phyloP scores from a whole-genome alignment of 2,113 vertebrate species.

The Poicephalus gulielmi region DNA sequence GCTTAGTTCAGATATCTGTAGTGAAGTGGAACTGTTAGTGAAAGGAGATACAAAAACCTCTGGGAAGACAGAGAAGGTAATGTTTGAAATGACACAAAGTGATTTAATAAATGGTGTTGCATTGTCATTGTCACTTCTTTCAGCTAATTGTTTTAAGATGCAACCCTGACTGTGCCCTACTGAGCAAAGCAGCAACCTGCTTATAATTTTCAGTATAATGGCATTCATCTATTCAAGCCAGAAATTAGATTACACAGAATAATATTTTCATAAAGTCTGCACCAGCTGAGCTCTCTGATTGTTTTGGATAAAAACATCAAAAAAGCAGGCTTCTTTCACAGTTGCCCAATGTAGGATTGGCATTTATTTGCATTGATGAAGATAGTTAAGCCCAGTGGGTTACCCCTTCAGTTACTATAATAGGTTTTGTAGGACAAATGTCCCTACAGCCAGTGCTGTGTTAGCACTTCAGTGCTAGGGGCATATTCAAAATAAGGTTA shows the following conservation, averaged over 20 bases:
- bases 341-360: background rate
- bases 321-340: background rate
- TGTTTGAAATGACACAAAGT: background rate
- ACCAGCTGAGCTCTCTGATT: accelerated
- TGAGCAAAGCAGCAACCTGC: background rate
- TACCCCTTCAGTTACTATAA: conserved; percentile 23
- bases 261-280: background rate
- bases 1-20: background rate
- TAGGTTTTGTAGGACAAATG: background rate
- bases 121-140: background rate
- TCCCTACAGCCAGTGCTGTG: background rate
- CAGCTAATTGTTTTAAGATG: background rate
- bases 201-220: background rate
- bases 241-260: background rate
- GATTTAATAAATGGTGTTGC: background rate
- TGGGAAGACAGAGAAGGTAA: background rate
- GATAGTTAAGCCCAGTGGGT: background rate
- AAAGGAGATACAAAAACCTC: background rate
- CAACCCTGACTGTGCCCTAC: background rate
- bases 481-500: background rate
- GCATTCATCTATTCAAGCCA: background rate
- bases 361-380: conserved; percentile 9
- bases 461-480: background rate
- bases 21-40: background rate
- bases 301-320: background rate